phyloP scores from a whole-genome alignment of 2,888 invertebrate genomes.

The Prosapia bicincta region DNA sequence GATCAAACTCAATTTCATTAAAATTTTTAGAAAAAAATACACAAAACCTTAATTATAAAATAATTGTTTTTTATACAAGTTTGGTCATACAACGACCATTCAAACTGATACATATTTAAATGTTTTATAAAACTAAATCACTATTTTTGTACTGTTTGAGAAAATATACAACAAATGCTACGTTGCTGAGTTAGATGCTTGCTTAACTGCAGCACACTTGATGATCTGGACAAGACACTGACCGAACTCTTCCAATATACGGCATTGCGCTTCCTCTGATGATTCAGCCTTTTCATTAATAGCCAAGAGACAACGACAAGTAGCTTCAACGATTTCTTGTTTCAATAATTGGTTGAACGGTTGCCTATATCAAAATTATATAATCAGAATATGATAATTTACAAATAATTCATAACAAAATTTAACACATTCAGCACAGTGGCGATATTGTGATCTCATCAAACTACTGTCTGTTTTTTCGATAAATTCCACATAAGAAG shows the following conservation, averaged over 20 bases:
- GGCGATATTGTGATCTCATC: too few relatives aligned
- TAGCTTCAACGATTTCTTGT: slow-evolving; percentile 92
- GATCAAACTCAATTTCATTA: too few relatives aligned
- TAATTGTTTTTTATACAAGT: too few relatives aligned
- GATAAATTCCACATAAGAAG: too few relatives aligned
- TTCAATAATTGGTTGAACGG: slow-evolving; percentile 84
- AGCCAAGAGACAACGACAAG: slow-evolving; percentile 91
- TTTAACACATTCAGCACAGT: too few relatives aligned
- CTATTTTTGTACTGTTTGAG: neutral
- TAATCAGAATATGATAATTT: too few relatives aligned
- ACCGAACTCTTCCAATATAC: slow-evolving; percentile 92
- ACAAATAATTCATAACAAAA: too few relatives aligned
- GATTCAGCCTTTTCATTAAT: slow-evolving; percentile 60
- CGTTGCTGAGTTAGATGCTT: neutral
- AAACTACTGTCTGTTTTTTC: too few relatives aligned
- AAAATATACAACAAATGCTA: neutral
- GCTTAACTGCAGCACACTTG: slow-evolving; percentile 42
- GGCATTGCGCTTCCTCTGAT: slow-evolving; percentile 57
- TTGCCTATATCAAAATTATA: slow-evolving; percentile 35
- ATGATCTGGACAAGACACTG: slow-evolving; percentile 93
- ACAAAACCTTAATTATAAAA: too few relatives aligned
- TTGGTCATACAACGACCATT: too few relatives aligned
- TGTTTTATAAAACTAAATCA: neutral
- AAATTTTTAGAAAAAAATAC: too few relatives aligned
- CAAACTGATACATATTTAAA: too few relatives aligned